These are phyloP conservation scores for Zapornia atra DNA, from an alignment of 2,113 vertebrate genomes.

Conservation along the genomic window DNA sequence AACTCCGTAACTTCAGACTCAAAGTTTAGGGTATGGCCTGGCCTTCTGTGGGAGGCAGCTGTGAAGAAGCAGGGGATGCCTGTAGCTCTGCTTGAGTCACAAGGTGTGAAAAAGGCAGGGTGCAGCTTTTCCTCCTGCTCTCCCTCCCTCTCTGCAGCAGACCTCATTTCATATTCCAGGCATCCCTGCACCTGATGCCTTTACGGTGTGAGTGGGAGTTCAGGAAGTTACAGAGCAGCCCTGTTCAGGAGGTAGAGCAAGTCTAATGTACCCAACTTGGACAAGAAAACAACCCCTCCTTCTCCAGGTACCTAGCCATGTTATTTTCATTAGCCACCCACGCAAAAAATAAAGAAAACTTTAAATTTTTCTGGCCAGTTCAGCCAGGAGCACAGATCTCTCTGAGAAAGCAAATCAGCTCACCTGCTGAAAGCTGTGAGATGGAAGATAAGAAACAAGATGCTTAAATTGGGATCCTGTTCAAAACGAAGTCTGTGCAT, in stretches of 20 bases:
- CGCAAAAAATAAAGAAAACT: neutral
- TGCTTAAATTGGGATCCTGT: slow-evolving; percentile 16
- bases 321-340: neutral
- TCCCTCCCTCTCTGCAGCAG: neutral
- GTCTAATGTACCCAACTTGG: neutral
- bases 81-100: neutral
- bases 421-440: neutral
- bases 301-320: neutral
- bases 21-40: slow-evolving; percentile 31
- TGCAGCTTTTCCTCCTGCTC: neutral
- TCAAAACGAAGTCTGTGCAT: neutral
- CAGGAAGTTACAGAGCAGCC: neutral
- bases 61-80: neutral
- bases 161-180: neutral
- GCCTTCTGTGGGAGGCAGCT: slow-evolving; percentile 28
- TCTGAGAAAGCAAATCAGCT: neutral
- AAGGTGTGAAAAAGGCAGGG: neutral
- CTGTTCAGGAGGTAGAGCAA: neutral
- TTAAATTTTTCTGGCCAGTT: neutral
- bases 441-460: neutral
- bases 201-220: neutral
- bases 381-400: neutral
- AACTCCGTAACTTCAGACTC: neutral
- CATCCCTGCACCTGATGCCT: neutral
- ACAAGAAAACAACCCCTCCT: neutral